Evolutionary conservation across 1,140 invertebrate species (phyloP).

Genomic region (Cherax quadricarinatus): DNA sequence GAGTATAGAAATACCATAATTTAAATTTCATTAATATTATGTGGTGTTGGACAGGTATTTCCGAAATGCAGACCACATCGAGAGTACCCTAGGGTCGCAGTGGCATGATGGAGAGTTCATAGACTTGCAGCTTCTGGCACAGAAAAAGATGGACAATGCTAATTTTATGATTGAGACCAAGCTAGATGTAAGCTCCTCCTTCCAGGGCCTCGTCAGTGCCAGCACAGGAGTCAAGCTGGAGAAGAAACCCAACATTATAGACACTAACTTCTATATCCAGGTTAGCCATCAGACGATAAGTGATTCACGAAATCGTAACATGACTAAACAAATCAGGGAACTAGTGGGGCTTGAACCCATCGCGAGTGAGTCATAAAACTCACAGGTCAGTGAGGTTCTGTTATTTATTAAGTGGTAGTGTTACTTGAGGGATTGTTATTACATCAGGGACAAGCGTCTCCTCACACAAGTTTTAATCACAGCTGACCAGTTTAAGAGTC

Average conservation of each 20-base stretch:
- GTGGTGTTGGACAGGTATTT: slow-evolving; percentile 32
- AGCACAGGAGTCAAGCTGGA: slow-evolving; percentile 70
- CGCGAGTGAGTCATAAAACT: too few species aligned
- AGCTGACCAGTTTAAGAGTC: too few species aligned
- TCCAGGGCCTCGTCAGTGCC: slow-evolving; percentile 73
- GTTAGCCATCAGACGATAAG: background rate
- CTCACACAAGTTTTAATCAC: too few species aligned
- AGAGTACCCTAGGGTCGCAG: slow-evolving; percentile 68
- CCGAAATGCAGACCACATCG: slow-evolving; percentile 65
- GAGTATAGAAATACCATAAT: too few species aligned
- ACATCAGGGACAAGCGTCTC: too few species aligned
- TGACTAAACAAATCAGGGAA: too few species aligned
- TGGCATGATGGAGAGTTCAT: slow-evolving; percentile 70
- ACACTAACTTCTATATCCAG: slow-evolving; percentile 70
- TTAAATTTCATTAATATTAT: too few species aligned
- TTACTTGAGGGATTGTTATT: too few species aligned
- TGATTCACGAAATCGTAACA: too few species aligned
- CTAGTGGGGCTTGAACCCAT: too few species aligned
- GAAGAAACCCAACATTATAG: slow-evolving; percentile 69
- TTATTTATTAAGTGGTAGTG: too few species aligned
- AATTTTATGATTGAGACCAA: slow-evolving; percentile 72
- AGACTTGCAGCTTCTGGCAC: slow-evolving; percentile 64
- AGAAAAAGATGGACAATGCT: slow-evolving; percentile 67
- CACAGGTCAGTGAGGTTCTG: too few species aligned
- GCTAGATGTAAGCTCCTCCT: slow-evolving; percentile 73